Percentiles rank a stretch among this genome's conserved stretches.
phyloP scores from a whole-genome alignment of 2,113 vertebrate genomes.

The Crypturellus undulatus region DNA sequence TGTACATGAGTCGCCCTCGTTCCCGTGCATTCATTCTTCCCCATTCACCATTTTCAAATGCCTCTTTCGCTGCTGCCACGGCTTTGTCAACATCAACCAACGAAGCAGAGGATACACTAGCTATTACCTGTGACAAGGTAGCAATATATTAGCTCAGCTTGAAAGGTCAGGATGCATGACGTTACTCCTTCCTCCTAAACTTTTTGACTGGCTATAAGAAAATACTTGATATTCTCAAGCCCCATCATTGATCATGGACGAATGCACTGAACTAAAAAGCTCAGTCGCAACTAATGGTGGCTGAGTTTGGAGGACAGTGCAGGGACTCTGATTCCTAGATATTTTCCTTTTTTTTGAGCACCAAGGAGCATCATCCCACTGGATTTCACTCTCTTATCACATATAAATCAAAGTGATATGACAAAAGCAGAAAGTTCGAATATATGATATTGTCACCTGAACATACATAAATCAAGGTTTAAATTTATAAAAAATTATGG shows the following conservation, averaged over 20 bases:
- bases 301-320: not conserved
- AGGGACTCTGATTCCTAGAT: not conserved
- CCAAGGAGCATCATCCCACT: not conserved
- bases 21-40: conserved; percentile 85
- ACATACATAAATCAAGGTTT: not conserved
- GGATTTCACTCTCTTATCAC: not conserved
- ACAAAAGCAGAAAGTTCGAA: not conserved
- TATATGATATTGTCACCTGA: not conserved
- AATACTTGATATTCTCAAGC: not conserved
- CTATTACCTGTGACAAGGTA: conserved; percentile 76
- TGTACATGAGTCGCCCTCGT: conserved; percentile 82
- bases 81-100: conserved; percentile 84
- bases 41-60: conserved; percentile 87
- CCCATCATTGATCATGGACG: not conserved
- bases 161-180: accelerated
- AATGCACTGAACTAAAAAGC: too few relatives aligned
- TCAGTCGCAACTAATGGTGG: not conserved
- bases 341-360: not conserved
- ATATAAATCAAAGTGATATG: not conserved
- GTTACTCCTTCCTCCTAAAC: not conserved
- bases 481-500: not conserved
- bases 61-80: conserved; percentile 85
- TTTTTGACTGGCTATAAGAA: not conserved
- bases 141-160: not conserved
- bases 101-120: conserved; percentile 82